Base-by-base conservation (phyloP, 1,140 invertebrate species). In the Drosophila repleta region DNA sequence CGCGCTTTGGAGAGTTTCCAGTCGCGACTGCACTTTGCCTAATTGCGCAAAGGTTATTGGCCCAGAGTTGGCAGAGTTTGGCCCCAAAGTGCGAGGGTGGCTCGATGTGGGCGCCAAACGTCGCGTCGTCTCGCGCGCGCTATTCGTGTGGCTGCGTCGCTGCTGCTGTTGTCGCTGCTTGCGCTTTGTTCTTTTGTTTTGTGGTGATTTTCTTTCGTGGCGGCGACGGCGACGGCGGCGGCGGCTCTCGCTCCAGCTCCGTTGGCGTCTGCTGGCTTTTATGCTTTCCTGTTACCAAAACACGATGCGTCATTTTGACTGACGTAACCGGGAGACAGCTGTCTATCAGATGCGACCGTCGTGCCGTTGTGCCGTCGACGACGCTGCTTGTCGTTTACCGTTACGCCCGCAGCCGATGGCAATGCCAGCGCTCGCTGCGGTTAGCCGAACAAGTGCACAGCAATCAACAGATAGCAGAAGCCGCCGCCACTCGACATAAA, bases 281-380 rank as follows among this genome's bases (percentile, higher is more conserved):
- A 80, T 91, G 90, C 65, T 90, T 77, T 77, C 90, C 90, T 91
- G 90, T 79, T 91, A 91, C 89, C 78, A 90, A 90, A 91, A 91
- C 85, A 91, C 90, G 88, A 91, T 91, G 90, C 90, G 90, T 91
- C 90, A 91, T 90, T 91, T 91, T 91, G 90, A 91, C 91, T 91
- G 90, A 91, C 90, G 90, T 90, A 91, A 89, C 85, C 81, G 62
- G 74, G 70, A 91, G 90, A 91, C 90, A 91, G 90, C 90, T 91
- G 90, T 91, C 90, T 90, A 90, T 87, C 84, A 90, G 83, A 66
- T 75, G 82, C 62, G 76, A 76, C 64, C 68, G 78, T 76, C 77
- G 81, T 62, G 52, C 32, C 68, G 78, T 76, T 74, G 81, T 62
- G 52, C 32, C 49, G 55, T 39, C 39, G 48, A 32, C 35, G 70